These are phyloP conservation scores for Enteromius fasciolatus DNA, from an alignment of 2,797 vertebrate species.

Conservation along the genomic window DNA sequence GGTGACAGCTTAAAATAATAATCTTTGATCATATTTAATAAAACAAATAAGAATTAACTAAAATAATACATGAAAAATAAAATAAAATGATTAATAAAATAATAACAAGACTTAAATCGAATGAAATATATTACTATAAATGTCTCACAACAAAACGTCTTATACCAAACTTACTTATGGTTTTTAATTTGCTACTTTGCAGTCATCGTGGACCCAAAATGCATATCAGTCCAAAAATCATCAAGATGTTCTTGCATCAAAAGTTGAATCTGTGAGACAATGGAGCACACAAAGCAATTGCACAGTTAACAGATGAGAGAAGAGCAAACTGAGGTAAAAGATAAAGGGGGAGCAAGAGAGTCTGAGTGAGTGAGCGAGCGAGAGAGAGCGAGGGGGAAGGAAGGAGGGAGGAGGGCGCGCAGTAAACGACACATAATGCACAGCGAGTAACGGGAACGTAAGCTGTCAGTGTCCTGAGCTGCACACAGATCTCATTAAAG, in stretches of 20 bases:
- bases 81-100: background rate
- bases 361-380: constrained; percentile 19
- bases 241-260: background rate
- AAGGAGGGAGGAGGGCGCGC: constrained; percentile 46
- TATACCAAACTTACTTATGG: background rate
- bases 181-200: background rate
- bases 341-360: constrained; percentile 46
- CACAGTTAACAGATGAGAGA: constrained; percentile 27
- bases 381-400: constrained; percentile 20
- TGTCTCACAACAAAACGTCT: background rate
- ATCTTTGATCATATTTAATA: background rate
- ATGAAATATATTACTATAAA: background rate
- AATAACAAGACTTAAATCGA: background rate
- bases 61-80: background rate
- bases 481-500: constrained; percentile 65
- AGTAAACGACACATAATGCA: constrained; percentile 64
- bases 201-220: background rate
- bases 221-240: background rate
- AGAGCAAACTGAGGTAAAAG: constrained; percentile 18
- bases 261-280: background rate
- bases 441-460: constrained; percentile 61
- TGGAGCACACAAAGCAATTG: background rate
- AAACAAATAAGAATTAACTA: background rate
- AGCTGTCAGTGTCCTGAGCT: constrained; percentile 60
- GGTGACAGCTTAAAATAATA: background rate